These are phyloP conservation scores for Trematocara zebra DNA, from an alignment of 2,113 vertebrate species.

Conservation along the genomic window DNA sequence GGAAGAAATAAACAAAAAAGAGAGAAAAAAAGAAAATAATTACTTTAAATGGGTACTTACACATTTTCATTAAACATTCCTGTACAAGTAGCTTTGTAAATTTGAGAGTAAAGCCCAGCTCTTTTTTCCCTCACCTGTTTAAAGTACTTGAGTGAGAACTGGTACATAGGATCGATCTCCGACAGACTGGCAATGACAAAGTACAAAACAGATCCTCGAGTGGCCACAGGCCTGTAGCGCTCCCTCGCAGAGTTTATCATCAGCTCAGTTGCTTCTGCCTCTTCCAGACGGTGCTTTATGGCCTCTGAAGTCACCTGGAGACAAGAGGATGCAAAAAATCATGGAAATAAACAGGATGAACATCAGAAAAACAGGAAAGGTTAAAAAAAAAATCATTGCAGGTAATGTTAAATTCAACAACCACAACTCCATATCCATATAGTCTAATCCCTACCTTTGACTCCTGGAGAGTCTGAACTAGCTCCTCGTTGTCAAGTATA, in stretches of 20 bases:
- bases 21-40: neutral
- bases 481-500: conserved; percentile 79
- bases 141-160: conserved; percentile 86
- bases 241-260: conserved; percentile 74
- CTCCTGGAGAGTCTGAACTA: conserved; percentile 77
- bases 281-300: conserved; percentile 73
- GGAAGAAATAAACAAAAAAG: neutral
- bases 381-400: neutral
- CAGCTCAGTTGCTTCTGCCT: conserved; percentile 74
- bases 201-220: conserved; percentile 74
- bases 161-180: conserved; percentile 82
- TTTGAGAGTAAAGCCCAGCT: neutral
- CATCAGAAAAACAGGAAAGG: neutral
- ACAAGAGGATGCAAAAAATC: neutral
- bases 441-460: conserved; percentile 65
- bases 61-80: neutral
- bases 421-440: neutral
- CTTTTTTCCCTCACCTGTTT: conserved; percentile 69
- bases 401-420: neutral
- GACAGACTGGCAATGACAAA: conserved; percentile 79
- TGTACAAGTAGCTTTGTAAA: too few species aligned
- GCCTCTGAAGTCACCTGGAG: conserved; percentile 73
- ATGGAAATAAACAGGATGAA: neutral
- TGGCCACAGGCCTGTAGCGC: conserved; percentile 74
- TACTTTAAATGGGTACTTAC: neutral